phyloP scores from a whole-genome alignment of 2,888 invertebrate genomes.

The Spatulosminthurus flaviceps region DNA sequence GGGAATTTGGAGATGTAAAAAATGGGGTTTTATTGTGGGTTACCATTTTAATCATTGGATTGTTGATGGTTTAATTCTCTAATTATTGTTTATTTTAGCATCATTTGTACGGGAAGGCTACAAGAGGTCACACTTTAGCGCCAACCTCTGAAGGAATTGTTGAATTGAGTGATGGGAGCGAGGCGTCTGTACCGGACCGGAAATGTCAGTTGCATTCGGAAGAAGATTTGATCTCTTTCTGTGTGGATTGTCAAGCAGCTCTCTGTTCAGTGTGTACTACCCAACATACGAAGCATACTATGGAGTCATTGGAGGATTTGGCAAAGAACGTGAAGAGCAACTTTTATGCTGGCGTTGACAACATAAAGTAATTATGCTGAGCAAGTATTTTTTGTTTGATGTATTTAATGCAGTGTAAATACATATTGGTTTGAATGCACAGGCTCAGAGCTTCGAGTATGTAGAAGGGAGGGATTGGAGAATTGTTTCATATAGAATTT shows the following conservation, averaged over 20 bases:
- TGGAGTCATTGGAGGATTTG: constrained; percentile 16
- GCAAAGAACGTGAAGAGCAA: constrained; percentile 18
- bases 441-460: background rate
- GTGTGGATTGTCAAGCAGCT: constrained; percentile 32
- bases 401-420: background rate
- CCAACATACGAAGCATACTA: constrained; percentile 9
- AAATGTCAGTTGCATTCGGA: constrained; percentile 37
- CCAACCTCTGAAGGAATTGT: constrained; percentile 42
- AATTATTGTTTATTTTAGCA: constrained; percentile 38
- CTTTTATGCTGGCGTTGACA: constrained; percentile 27
- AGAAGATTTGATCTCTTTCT: constrained; percentile 34
- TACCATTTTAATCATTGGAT: no score
- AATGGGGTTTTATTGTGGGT: no score
- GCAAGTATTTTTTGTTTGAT: background rate
- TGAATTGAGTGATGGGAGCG: constrained; percentile 34
- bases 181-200: constrained; percentile 21
- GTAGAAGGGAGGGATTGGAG: no score
- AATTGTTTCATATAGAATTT: no score
- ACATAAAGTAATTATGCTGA: constrained; percentile 27
- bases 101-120: constrained; percentile 40
- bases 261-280: constrained; percentile 33
- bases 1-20: no score
- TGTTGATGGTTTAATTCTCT: no score
- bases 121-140: constrained; percentile 32
- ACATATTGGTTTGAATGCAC: background rate